Percentiles rank a stretch among this genome's conserved stretches.
Evolutionary conservation across 2,113 vertebrate species (phyloP).

Genomic region (Gila orcuttii): DNA sequence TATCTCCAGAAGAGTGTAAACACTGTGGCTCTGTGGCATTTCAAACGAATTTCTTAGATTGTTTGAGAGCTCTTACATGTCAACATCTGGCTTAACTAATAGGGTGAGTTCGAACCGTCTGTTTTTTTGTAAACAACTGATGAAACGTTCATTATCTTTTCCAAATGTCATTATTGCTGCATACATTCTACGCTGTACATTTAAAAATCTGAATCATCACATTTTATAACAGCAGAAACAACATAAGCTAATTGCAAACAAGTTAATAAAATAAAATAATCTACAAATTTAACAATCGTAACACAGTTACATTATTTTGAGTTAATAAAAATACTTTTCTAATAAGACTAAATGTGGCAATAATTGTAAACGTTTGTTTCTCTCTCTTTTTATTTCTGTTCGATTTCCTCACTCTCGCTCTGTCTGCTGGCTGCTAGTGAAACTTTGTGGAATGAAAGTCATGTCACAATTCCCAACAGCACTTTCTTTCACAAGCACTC

Average conservation of each 20-base stretch:
- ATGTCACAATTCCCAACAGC: constrained; percentile 9
- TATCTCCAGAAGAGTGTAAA: background rate
- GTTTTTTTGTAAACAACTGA: background rate
- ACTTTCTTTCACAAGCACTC: background rate
- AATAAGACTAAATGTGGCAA: background rate
- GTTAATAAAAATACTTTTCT: no score
- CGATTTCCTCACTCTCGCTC: background rate
- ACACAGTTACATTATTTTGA: no score
- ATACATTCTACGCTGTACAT: background rate
- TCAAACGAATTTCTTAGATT: background rate
- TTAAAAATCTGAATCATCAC: background rate
- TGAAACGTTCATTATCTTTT: background rate
- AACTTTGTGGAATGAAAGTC: constrained; percentile 10
- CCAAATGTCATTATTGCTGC: background rate
- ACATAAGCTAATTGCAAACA: background rate
- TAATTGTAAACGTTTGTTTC: background rate
- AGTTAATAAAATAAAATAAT: background rate
- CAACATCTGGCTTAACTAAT: background rate
- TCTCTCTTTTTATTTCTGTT: background rate
- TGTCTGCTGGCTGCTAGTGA: background rate
- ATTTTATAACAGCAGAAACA: background rate
- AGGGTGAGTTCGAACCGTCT: no score
- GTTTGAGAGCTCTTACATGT: background rate
- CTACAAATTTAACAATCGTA: background rate
- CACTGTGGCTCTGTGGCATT: background rate